Conservation (phyloP, 2,888 invertebrate species). For the Thyatira batis region DNA sequence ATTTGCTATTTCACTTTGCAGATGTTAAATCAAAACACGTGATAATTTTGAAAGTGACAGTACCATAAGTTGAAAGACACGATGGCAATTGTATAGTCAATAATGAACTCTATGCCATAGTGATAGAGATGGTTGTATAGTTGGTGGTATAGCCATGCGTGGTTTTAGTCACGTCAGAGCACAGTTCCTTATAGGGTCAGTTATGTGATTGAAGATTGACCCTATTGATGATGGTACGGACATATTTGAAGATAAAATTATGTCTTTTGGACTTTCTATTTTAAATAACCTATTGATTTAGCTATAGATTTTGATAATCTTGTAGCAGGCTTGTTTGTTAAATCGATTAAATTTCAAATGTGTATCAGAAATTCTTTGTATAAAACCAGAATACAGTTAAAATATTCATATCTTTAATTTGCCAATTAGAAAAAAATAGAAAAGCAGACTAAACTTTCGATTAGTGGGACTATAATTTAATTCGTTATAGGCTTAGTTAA, state of each 20-base stretch:
- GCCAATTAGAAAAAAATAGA: too few relatives aligned
- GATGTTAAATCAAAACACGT: slow-evolving; percentile 16
- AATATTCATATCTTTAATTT: too few relatives aligned
- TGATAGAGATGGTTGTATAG: slow-evolving; percentile 5
- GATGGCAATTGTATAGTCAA: slow-evolving; percentile 14
- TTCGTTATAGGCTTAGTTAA: too few relatives aligned
- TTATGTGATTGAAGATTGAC: background rate
- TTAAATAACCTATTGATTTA: background rate
- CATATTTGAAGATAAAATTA: background rate
- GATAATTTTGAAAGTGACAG: slow-evolving; percentile 36
- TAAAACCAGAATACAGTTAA: too few relatives aligned
- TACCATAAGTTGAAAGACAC: slow-evolving; percentile 27
- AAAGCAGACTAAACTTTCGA: too few relatives aligned
- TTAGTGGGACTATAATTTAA: too few relatives aligned
- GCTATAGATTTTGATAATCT: background rate
- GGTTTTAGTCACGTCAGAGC: slow-evolving; percentile 15
- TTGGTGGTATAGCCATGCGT: slow-evolving; percentile 8
- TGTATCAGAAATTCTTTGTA: too few relatives aligned
- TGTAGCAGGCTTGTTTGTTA: background rate
- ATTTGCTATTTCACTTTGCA: too few relatives aligned
- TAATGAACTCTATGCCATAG: slow-evolving; percentile 20
- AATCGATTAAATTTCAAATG: too few relatives aligned
- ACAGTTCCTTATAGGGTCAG: background rate
- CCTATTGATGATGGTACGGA: background rate
- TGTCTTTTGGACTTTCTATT: background rate